Conservation (phyloP, 1,140 invertebrate genomes). For the Zeugodacus cucurbitae region DNA sequence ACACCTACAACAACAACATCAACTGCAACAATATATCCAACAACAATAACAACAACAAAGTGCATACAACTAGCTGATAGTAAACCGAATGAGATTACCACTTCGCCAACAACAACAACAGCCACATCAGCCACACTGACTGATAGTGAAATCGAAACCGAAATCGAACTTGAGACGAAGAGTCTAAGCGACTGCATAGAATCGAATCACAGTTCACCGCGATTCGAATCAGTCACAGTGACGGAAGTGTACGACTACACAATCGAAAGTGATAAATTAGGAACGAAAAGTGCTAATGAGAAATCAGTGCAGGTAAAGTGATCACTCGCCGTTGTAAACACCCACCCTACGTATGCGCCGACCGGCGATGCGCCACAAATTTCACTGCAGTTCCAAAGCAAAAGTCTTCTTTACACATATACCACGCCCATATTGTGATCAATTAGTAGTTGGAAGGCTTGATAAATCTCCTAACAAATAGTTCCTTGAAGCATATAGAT, state of each 20-base stretch:
- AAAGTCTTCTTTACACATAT: too few species aligned
- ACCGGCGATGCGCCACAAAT: too few species aligned
- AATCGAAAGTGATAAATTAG: slow-evolving; percentile 27
- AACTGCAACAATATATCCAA: slow-evolving; percentile 37
- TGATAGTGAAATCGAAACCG: slow-evolving; percentile 29
- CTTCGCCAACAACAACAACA: slow-evolving; percentile 34
- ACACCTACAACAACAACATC: slow-evolving; percentile 41
- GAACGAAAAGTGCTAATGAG: slow-evolving; percentile 1
- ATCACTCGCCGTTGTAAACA: neutral
- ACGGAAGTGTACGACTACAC: neutral
- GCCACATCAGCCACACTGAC: neutral
- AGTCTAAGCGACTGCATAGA: neutral
- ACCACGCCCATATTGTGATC: too few species aligned
- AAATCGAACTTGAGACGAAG: slow-evolving; percentile 27
- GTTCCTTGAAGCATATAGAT: too few species aligned
- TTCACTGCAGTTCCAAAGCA: too few species aligned
- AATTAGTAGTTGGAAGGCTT: too few species aligned
- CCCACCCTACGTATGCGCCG: too few species aligned
- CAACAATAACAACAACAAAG: slow-evolving; percentile 9
- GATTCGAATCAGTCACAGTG: neutral
- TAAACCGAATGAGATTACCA: neutral
- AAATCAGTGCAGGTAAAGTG: slow-evolving; percentile 25
- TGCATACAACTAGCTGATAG: neutral
- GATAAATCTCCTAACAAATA: too few species aligned
- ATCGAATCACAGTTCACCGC: neutral